Evolutionary conservation across 2,797 vertebrate species (phyloP), one percentile per base, ranked within the genome.

Genomic region (Lepilemur septentrionalis): DNA sequence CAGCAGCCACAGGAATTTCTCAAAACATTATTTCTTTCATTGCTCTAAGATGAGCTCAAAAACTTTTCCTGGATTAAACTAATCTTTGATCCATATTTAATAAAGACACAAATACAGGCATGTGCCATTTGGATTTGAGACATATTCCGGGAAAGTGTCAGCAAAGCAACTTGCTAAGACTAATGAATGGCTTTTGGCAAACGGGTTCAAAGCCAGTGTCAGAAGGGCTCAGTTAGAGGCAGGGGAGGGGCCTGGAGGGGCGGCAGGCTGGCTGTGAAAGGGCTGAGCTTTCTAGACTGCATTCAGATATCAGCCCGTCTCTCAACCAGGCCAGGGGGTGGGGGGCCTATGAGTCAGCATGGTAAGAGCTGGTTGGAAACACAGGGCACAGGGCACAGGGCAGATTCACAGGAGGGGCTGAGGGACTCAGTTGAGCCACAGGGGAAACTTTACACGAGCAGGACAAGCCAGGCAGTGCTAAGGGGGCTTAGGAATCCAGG

Each of bases 81-180:
- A 43, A 81, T 82, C 87, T 97, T 90, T 95, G 92, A 63, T 95
- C 52, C 91, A 35, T 76, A 72, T 85, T 92, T 80, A 88, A 79
- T 73, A 61, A 76, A 70, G 41, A 48, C 20, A 18, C 75, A 32
- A 11, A 73, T 50, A 63, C 50, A 95, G 59, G 48, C 22, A 48
- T 22, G 52, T 0, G 11, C 55, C 67, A 0, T 38, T 94, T 8
- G 43, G 57, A 32, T 80, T 22, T 18, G 84, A 84, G 90, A 52
- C 59, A 2, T 35, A 55, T 83, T 85, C 78, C 0, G 43, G 61
- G 63, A 72, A 84, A 70, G 43, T 41, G 75, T 85, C 35, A 50
- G 88, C 32, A 30, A 61, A 94, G 88, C 61, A 28, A 59, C 94
- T 90, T 93, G 93, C 90, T 89, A 25, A 89, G 73, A 95, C 79